Conservation (phyloP, 2,888 invertebrate species). For the Digitonthophagus gazella region DNA sequence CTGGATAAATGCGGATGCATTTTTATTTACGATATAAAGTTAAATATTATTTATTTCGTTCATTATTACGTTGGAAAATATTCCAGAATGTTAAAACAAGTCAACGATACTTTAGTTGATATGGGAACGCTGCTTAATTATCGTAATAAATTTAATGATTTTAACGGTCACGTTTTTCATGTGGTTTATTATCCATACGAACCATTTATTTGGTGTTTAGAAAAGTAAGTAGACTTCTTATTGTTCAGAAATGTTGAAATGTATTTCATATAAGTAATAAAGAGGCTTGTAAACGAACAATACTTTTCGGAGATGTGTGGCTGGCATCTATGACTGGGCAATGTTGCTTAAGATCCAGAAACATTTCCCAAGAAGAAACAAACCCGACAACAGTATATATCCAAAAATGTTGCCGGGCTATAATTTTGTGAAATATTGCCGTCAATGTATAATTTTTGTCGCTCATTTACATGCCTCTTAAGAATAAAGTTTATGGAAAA, state of each 20-base stretch:
- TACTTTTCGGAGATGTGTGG: no score
- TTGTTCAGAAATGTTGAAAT: not conserved
- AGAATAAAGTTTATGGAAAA: no score
- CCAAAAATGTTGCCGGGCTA: not conserved
- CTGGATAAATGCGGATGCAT: constrained; percentile 19
- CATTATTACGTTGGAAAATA: constrained; percentile 23
- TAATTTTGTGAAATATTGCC: not conserved
- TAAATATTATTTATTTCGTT: constrained; percentile 21
- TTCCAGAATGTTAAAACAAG: constrained; percentile 20
- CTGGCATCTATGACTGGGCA: no score
- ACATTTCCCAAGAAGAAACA: not conserved
- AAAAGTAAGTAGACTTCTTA: no score
- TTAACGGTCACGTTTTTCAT: constrained; percentile 26
- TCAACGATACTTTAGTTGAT: constrained; percentile 1
- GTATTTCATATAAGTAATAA: not conserved
- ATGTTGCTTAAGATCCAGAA: no score
- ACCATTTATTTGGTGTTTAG: constrained; percentile 26
- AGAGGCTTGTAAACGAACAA: no score
- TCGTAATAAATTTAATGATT: constrained; percentile 24
- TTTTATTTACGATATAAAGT: constrained; percentile 18
- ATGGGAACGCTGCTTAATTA: constrained; percentile 17
- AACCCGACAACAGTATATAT: not conserved
- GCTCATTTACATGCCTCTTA: no score
- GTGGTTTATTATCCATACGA: constrained; percentile 23
- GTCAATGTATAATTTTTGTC: no score